Conservation (phyloP, 2,113 vertebrate species). For the Aptenodytes forsteri region DNA sequence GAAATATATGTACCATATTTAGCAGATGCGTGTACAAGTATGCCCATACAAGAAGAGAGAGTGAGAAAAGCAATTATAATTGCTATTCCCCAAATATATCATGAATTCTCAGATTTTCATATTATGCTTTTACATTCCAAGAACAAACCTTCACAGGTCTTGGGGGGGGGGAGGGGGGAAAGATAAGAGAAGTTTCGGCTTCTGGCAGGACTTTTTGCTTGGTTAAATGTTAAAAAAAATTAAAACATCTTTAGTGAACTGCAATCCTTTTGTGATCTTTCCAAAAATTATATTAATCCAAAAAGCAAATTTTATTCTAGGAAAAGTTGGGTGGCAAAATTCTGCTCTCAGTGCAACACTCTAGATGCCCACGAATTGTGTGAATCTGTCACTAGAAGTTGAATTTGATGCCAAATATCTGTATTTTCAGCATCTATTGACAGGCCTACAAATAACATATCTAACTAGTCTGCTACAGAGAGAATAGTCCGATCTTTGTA, state of each 20-base stretch:
- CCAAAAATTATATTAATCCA: neutral
- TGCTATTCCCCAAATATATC: slow-evolving; percentile 11
- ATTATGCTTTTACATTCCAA: neutral
- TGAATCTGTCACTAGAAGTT: slow-evolving; percentile 23
- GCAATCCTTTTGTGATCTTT: neutral
- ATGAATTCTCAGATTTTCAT: slow-evolving; percentile 22
- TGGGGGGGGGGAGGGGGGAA: no score
- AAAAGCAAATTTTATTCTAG: neutral
- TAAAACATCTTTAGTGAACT: neutral
- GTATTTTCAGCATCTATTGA: slow-evolving; percentile 4
- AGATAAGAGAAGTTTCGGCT: neutral
- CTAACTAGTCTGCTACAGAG: neutral
- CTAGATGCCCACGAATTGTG: neutral
- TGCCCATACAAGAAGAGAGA: slow-evolving; percentile 33
- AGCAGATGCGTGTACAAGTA: neutral
- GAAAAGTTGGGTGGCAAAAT: neutral
- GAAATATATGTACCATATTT: slow-evolving; percentile 25
- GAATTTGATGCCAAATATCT: slow-evolving; percentile 25
- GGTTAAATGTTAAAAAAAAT: neutral
- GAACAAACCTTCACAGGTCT: neutral
- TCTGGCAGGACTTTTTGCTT: neutral
- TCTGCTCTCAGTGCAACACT: slow-evolving; percentile 1
- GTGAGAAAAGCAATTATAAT: slow-evolving; percentile 64
- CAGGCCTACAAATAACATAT: slow-evolving; percentile 19
- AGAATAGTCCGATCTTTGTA: neutral